A percentile compares a stretch with the other conserved stretches of the same genome.
These are phyloP conservation scores for Drosophila suboccidentalis DNA, from an alignment of 2,888 invertebrate species.

Conservation along the genomic window DNA sequence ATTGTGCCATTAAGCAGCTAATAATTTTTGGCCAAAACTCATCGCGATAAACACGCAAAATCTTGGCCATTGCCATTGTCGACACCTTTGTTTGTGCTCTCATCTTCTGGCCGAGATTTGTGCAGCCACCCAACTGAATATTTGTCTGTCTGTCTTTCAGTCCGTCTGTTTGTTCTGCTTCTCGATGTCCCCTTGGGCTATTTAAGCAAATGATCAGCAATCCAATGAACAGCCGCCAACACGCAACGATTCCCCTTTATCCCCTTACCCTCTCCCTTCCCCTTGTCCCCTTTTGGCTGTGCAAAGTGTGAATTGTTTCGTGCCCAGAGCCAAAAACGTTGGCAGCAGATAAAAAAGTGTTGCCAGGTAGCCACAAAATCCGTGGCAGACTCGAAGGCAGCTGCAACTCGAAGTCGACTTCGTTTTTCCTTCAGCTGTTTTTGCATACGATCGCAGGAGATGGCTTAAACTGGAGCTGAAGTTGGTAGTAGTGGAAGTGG, in stretches of 20 bases:
- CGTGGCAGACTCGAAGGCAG: constrained; percentile 1
- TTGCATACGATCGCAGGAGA: constrained; percentile 64
- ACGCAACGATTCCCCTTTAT: constrained; percentile 59
- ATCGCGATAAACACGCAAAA: constrained; percentile 80
- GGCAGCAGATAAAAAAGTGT: constrained; percentile 66
- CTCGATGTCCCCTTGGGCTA: constrained; percentile 74
- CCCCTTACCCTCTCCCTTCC: too few species aligned
- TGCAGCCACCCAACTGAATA: constrained; percentile 68
- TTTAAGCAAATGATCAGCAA: constrained; percentile 79
- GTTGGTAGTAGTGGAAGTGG: too few species aligned
- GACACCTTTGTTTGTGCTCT: constrained; percentile 41
- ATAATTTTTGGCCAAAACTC: constrained; percentile 54
- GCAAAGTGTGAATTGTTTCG: constrained; percentile 79
- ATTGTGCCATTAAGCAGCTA: constrained; percentile 54
- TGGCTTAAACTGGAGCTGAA: constrained; percentile 5
- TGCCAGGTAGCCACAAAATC: constrained; percentile 54
- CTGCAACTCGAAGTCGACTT: constrained; percentile 1
- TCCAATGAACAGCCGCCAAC: constrained; percentile 60
- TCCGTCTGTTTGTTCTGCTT: constrained; percentile 28
- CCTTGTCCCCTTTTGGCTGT: neutral
- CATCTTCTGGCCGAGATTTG: constrained; percentile 54
- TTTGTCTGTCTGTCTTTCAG: constrained; percentile 9
- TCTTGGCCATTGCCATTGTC: constrained; percentile 29
- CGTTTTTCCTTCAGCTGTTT: constrained; percentile 50
- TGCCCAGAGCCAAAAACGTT: constrained; percentile 65